Evolutionary conservation across 1,140 invertebrate species (phyloP), one percentile per base, ranked within the genome.

Genomic region (Drosophila arawakana): DNA sequence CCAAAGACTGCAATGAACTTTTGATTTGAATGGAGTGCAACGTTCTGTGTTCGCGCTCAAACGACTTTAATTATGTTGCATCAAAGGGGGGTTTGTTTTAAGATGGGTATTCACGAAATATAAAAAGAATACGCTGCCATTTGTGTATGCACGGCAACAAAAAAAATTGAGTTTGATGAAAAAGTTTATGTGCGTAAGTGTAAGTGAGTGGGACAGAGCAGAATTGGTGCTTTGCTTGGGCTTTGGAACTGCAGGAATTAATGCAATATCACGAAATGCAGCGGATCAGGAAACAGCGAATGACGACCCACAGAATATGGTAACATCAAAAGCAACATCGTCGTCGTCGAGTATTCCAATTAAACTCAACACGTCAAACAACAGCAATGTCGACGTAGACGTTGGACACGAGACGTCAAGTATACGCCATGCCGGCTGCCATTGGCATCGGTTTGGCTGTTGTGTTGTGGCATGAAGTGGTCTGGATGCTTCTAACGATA

Each of bases 341-440:
- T 44, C 72, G 60, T 72, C 81, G 82, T 70, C 62, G 82, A 86
- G 83, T 86, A 83, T 79, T 88, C 82, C 83, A 86, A 86, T 86
- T 86, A 86, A 86, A 86, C 82, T 86, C 82, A 80, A 86, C 82
- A 82, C 82, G 82, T 88, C 82, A 86, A 88, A 82, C 83, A 86
- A 88, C 82, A 86, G 68, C 76, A 62, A 37, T 49, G 68, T 65
- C 58, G 34, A 41, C 47, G 55, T 41, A 50, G 49, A 37, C 39
- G 58, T 62, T 78, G 52, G 61, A 57, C 61, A 55, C 2, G 49
- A 63, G 76, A 79, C 79, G 67, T 86, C 82, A 86, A 86, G 79
- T 86, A 84, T 84, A 79, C 82, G 82, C 68, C 76, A 82, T 75
- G 82, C 39, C 60, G 63, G 72, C 72, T 61, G 63, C 55, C 70